A percentile compares a stretch with the other conserved stretches of the same genome.
Conservation (phyloP, 2,888 invertebrate genomes). For the Neelides folsomi region DNA sequence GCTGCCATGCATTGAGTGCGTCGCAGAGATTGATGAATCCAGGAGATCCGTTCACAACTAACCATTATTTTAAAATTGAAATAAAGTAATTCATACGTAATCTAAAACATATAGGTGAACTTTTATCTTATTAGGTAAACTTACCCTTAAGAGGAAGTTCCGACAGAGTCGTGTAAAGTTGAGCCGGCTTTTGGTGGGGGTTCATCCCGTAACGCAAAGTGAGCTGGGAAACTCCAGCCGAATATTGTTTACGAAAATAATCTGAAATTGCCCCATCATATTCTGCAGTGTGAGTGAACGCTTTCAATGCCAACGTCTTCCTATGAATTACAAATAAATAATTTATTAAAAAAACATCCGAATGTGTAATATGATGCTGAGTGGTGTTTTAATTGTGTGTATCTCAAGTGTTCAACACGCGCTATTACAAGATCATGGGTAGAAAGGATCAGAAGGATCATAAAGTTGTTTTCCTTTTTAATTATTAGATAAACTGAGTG, state of each 20-base stretch:
- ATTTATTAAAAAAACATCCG: not conserved
- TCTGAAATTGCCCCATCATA: slow-evolving; percentile 91
- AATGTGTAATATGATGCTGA: not conserved
- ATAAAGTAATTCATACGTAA: not conserved
- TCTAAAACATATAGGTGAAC: not conserved
- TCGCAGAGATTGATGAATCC: slow-evolving; percentile 97
- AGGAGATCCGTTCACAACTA: slow-evolving; percentile 83
- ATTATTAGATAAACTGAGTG: no score
- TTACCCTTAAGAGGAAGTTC: slow-evolving; percentile 62
- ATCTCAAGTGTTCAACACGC: no score
- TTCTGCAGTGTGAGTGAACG: slow-evolving; percentile 88
- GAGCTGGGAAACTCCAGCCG: slow-evolving; percentile 60
- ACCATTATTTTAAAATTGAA: slow-evolving; percentile 13
- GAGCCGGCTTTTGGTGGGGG: slow-evolving; percentile 94
- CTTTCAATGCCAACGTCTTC: slow-evolving; percentile 70
- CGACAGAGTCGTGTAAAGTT: slow-evolving; percentile 65
- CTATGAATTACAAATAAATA: slow-evolving; percentile 41
- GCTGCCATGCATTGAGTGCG: slow-evolving; percentile 92
- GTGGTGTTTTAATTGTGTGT: not conserved
- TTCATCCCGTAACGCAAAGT: slow-evolving; percentile 90
- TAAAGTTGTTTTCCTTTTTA: no score
- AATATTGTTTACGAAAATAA: slow-evolving; percentile 85
- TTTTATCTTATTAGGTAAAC: not conserved
- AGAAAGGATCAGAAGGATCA: no score
- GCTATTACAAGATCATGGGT: no score